A percentile compares a stretch with the other conserved stretches of the same genome.
These are phyloP conservation scores for Lophochroa leadbeateri DNA, from an alignment of 2,113 vertebrate species.

Conservation along the genomic window DNA sequence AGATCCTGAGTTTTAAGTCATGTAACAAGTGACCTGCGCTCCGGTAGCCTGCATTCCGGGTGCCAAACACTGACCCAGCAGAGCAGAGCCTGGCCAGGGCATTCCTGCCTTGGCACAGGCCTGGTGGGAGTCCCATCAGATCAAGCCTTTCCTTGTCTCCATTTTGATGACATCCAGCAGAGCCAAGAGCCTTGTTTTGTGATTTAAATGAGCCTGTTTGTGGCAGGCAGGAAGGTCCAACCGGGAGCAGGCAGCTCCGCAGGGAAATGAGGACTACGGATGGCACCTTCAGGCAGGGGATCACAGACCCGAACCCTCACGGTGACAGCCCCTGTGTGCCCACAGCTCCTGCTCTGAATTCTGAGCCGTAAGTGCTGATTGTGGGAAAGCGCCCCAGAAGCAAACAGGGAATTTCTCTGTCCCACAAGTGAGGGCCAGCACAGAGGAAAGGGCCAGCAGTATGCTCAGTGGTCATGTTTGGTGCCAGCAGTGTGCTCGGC, in stretches of 20 bases:
- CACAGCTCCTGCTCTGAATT: fast-evolving
- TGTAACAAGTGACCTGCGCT: neutral
- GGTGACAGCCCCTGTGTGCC: neutral
- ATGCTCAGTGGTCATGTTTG: no score
- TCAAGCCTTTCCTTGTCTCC: neutral
- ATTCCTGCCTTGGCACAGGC: neutral
- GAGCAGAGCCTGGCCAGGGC: neutral
- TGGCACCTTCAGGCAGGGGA: neutral
- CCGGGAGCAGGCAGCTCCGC: neutral
- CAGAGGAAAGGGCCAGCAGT: no score
- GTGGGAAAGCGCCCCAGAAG: neutral
- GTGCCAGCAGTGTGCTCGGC: fast-evolving
- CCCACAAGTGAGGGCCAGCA: fast-evolving
- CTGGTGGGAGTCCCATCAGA: neutral
- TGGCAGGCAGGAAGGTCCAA: neutral
- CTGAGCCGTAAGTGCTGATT: neutral
- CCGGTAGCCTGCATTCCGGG: neutral
- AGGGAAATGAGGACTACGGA: neutral
- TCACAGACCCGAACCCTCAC: neutral
- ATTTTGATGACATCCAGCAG: neutral
- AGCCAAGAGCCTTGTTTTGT: neutral
- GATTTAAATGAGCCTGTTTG: neutral
- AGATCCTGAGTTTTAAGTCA: neutral
- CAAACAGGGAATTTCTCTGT: neutral
- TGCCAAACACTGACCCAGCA: neutral